Base-by-base conservation (phyloP, 2,797 vertebrate species). In the Triplophysa yarkandensis region DNA sequence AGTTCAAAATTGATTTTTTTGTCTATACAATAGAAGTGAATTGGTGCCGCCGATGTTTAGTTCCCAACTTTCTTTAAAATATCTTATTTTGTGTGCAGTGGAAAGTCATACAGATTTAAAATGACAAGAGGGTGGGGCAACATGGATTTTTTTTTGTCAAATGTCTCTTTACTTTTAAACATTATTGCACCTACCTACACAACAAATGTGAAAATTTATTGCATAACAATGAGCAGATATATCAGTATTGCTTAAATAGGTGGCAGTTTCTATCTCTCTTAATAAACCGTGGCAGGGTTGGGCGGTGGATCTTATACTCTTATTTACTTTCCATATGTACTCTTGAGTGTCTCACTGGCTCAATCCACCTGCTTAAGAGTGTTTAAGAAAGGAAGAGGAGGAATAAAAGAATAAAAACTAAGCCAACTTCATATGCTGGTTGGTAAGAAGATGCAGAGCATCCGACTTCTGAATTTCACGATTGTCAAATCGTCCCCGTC, bases 331-430 rank as follows among this genome's bases (percentile, higher is more conserved):
- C 43, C 68, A 65, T 80, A 82, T 67, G 60, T 63, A 70, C 62
- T 36, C 66, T 19, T 9, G n/a, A 61, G 71, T 85, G 82, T 84
- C 77, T 86, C 85, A 84, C 63, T 16, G 81, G 82, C 77, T 84
- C 74, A 84, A 77, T 77, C 67, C 80, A 84, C 81, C 80, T 83
- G 78, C 74, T 41, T 43, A 43, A 54, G 46, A 63, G 34, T 54
- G 17, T 68, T 54, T 27, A 16, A 41, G 43, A 54, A 54, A 60
- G 28, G 50, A 27, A 34, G 66, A 73, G 17, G 60, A 41, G 21
- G 30, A 65, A 70, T 43, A 25, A 76, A 58, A 66, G 61, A 41
- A 39, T 39, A 68, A 41, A 46, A 62, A 46, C 4, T 21, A 46
- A 44, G 66, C 46, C 71, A 65, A 57, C 28, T 3, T 46, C 44